Base-by-base conservation (phyloP, 2,888 invertebrate species). In the Glaucopsyche alexis region DNA sequence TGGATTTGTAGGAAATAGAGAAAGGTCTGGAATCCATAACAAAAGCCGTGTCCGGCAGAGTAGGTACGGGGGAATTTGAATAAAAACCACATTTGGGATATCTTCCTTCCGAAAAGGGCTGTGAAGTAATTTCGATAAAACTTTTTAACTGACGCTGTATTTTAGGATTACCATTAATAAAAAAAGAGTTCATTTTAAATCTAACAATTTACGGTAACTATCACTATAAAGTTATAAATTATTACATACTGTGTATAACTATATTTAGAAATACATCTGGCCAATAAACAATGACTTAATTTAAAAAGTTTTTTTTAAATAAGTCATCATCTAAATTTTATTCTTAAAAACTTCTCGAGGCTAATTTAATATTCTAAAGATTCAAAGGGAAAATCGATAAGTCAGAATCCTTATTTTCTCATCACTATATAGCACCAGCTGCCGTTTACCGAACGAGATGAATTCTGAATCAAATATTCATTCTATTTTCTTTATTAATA, bases 41-140 rank as follows among this genome's bases (percentile, higher is more conserved):
- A 77, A 76, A 76, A 75, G 76, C 65, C 65, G 71, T 75, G 76
- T 75, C 75, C 77, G 76, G 73, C 77, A 76, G 78, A 78, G 79
- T 80, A 80, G 80, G 79, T 80, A 80, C 80, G 79, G 78, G 73
- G 73, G 77, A 81, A 83, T 82, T 83, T 83, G 80, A 83, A 83
- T 83, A 81, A 82, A 81, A 77, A 78, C 76, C 77, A 79, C 80
- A 77, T 81, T 81, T 78, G 76, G 78, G 77, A 77, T 60, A 60
- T 29, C 60, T 60, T 60, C 60, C 60, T 60, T 60, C 29, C 60
- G 60, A 38, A 29, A 29, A 60, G 60, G 60, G 60, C 38, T 60
- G 60, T 29, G 60, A 55, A 19, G 9, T 19, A 11, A 19, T 55
- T 55, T 55, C 55, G 55, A 55, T 55, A 55, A 52, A 52, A 52